Evolutionary conservation across 2,113 vertebrate species (phyloP).

Genomic region (Rhipidura dahli): DNA sequence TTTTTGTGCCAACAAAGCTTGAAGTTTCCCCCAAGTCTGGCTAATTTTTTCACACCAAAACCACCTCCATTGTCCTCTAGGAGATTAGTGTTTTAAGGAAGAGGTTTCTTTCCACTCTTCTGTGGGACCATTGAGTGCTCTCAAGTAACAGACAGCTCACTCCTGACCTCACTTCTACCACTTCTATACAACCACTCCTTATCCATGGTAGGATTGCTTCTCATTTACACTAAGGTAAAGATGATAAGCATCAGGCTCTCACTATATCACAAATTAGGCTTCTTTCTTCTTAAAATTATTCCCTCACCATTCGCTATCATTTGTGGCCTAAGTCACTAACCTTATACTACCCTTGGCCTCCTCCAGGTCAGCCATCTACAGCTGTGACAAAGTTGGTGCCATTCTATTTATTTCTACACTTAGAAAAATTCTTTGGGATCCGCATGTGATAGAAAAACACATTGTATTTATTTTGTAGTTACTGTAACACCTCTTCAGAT

Average conservation of each 20-base stretch:
- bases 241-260: background rate
- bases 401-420: background rate
- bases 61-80: background rate
- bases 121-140: background rate
- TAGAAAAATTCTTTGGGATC: background rate
- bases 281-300: background rate
- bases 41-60: background rate
- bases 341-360: background rate
- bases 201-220: background rate
- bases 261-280: background rate
- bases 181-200: background rate
- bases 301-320: background rate
- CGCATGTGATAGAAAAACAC: background rate
- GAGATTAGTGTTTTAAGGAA: background rate
- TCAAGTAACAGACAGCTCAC: background rate
- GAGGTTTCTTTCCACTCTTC: background rate
- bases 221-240: background rate
- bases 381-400: background rate
- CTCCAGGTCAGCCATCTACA: background rate
- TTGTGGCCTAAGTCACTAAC: background rate
- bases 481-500: background rate
- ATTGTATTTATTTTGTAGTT: background rate
- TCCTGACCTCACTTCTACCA: background rate
- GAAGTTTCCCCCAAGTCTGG: background rate
- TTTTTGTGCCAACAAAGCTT: background rate